These are phyloP conservation scores for Eolophus roseicapilla DNA, from an alignment of 2,113 vertebrate species.

Conservation along the genomic window DNA sequence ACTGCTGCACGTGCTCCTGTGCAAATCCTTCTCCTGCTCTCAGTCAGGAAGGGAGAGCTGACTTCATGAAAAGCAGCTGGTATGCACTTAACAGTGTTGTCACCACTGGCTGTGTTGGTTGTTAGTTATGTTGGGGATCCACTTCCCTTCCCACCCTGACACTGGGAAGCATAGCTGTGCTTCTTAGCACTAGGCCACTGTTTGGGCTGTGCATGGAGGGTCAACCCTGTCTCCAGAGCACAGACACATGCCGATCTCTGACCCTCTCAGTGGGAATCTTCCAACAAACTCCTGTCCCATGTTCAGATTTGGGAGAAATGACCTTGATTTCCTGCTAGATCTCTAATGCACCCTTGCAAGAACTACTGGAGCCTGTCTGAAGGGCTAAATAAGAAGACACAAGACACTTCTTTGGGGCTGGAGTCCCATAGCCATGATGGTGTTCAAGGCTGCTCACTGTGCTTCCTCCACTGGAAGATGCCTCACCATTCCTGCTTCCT, in stretches of 20 bases:
- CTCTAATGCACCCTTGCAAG: not conserved
- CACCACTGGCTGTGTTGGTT: not conserved
- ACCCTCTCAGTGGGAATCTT: not conserved
- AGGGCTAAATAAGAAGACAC: not conserved
- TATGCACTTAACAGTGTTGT: not conserved
- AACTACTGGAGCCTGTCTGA: not conserved
- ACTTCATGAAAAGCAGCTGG: not conserved
- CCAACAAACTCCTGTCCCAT: not conserved
- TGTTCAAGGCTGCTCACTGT: not conserved
- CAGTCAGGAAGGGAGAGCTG: not conserved
- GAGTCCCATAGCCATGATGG: not conserved
- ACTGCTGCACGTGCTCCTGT: fast-evolving
- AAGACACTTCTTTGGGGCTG: not conserved
- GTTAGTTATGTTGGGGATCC: not conserved
- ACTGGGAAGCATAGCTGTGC: not conserved
- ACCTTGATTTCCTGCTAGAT: not conserved
- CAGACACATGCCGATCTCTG: not conserved
- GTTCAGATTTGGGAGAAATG: not conserved
- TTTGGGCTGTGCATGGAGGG: not conserved
- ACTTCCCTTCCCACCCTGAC: not conserved
- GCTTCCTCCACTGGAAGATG: not conserved
- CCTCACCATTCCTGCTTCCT: not conserved
- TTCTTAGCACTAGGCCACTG: not conserved
- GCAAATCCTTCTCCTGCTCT: not conserved
- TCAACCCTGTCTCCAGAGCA: not conserved